Base-by-base conservation (phyloP, 2,113 vertebrate genomes). In the Takifugu flavidus region DNA sequence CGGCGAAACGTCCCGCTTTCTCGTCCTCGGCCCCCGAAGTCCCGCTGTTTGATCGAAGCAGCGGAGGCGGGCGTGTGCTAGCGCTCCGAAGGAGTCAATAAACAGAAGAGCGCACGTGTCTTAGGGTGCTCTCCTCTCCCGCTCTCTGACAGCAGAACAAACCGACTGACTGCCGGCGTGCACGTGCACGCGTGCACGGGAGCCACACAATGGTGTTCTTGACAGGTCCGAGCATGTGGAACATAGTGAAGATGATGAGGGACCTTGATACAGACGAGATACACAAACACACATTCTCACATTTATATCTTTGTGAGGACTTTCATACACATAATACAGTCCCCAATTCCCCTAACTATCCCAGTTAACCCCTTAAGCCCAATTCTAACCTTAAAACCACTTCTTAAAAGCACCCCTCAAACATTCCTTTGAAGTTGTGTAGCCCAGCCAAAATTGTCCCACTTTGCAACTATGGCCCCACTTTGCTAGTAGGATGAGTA, bases 201-300 rank as follows among this genome's bases (percentile, higher is more conserved):
- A 77, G 67, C 65, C 67, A 63, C 52, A 67, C 74, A 62, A 62
- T 51, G 68, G 71, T 71, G 57, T 80, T 66, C 63, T 69, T 70
- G 74, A 81, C 87, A 87, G 79, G 84, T 62, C 70, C 67, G 60
- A 77, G 50, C 84, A 84, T 67, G 79, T 82, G 67, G 72, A 50
- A 61, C 49, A 20, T 62, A 72, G 82, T 80, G 59, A 76, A 85
- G 73, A 82, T 77, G 79, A 82, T 82, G 74, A 78, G 76, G 84
- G 68, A 78, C 65, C 58, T 60, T 12, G 14, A 52, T 45, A 49
- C 66, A 55, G 51, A 59, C 58, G 20, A 20, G 20, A 59, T 45
- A 34, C 53, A 43, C 49, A 46, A 39, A 59, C 55, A 69, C 53
- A 66, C 49, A 47, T 43, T 31, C 44, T 55, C 56, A 56, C 42